These are phyloP conservation scores for Melinopterus prodromus DNA, from an alignment of 2,888 invertebrate species.

Conservation along the genomic window DNA sequence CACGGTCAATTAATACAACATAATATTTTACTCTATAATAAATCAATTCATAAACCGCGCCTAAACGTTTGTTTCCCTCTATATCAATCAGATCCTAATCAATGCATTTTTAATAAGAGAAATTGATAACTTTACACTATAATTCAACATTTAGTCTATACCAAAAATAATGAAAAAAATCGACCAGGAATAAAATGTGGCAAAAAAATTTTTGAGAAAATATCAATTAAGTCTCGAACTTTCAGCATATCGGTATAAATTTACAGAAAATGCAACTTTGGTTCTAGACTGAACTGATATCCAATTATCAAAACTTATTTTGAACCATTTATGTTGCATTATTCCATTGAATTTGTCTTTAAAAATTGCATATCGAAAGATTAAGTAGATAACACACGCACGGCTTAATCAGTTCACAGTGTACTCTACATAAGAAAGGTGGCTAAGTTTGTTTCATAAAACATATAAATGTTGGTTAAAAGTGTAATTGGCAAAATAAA, in stretches of 20 bases:
- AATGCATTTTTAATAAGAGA: neutral
- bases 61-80: neutral
- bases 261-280: slow-evolving; percentile 11
- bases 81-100: neutral
- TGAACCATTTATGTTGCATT: slow-evolving; percentile 5
- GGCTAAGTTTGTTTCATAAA: too few relatives aligned
- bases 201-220: slow-evolving; percentile 13
- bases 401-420: neutral
- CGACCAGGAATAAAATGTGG: neutral
- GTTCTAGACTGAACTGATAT: slow-evolving; percentile 23
- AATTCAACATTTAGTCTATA: neutral
- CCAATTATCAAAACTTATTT: slow-evolving; percentile 12
- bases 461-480: too few relatives aligned
- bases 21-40: neutral
- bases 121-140: neutral
- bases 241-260: neutral
- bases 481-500: too few relatives aligned
- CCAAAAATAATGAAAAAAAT: neutral
- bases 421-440: neutral
- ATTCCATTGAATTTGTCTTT: slow-evolving; percentile 19
- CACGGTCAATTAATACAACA: neutral
- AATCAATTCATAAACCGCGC: neutral
- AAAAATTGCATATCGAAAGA: slow-evolving; percentile 18
- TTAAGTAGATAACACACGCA: neutral
- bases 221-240: slow-evolving; percentile 25